These are phyloP conservation scores for Sinonovacula constricta DNA, from an alignment of 1,140 invertebrate genomes.

Conservation along the genomic window DNA sequence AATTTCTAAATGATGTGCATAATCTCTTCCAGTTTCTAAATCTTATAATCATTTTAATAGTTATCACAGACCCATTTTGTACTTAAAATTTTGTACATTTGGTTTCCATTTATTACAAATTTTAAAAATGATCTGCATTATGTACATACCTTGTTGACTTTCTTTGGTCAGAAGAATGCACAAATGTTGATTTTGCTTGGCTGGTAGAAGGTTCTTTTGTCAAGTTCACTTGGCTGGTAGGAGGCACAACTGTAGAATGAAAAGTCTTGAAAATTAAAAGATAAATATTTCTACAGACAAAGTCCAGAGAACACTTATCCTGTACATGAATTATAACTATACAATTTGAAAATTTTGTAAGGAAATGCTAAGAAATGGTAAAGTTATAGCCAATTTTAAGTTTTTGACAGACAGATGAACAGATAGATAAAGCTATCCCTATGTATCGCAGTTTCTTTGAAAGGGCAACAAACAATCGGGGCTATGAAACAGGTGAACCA, in stretches of 20 bases:
- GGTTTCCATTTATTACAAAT: constrained; percentile 7
- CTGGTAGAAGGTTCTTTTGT: constrained; percentile 9
- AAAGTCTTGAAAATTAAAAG: constrained; percentile 9
- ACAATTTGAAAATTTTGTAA: not conserved
- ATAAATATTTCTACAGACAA: constrained; percentile 4
- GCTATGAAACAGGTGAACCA: no score
- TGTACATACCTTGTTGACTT: constrained; percentile 12
- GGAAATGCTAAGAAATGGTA: no score
- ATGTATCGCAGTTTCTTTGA: no score
- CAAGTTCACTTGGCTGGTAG: constrained; percentile 11
- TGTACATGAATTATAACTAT: constrained; percentile 8
- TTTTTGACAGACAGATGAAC: no score
- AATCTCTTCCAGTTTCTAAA: constrained; percentile 11
- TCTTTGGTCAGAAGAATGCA: constrained; percentile 5
- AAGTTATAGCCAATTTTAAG: no score
- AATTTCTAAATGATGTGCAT: constrained; percentile 15
- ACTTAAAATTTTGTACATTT: constrained; percentile 5
- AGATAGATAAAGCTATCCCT: no score
- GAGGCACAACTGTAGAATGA: constrained; percentile 14
- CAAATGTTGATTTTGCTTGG: constrained; percentile 10
- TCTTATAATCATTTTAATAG: constrained; percentile 7
- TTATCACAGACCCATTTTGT: constrained; percentile 10
- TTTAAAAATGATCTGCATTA: constrained; percentile 10
- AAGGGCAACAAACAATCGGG: no score
- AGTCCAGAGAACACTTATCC: constrained; percentile 6